Conservation (phyloP, 2,113 vertebrate genomes). For the Elgaria multicarinata region DNA sequence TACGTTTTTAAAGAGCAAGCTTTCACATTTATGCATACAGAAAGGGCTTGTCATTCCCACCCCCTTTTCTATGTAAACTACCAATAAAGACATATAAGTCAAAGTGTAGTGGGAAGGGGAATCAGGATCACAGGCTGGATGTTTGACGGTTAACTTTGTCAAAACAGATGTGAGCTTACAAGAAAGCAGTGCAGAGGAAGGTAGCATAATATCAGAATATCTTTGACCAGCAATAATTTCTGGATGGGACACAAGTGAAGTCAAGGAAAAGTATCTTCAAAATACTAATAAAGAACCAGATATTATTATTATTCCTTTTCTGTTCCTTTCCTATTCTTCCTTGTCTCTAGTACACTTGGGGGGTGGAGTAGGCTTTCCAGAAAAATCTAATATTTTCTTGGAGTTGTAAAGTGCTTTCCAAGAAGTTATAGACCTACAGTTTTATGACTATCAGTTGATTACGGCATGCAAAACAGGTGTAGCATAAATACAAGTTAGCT, state of each 20-base stretch:
- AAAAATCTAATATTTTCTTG: background rate
- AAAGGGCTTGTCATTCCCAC: background rate
- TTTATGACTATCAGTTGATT: background rate
- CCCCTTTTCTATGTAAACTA: background rate
- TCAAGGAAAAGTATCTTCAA: background rate
- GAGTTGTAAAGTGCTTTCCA: background rate
- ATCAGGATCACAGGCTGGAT: background rate
- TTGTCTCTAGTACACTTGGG: too few species aligned
- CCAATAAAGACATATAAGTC: background rate
- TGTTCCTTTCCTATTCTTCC: background rate
- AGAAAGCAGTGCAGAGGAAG: background rate
- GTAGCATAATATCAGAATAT: background rate
- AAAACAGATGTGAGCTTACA: background rate
- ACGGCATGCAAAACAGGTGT: background rate
- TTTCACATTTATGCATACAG: background rate
- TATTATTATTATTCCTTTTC: background rate
- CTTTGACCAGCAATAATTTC: background rate
- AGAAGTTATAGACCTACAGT: background rate
- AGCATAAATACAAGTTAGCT: background rate
- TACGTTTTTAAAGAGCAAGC: background rate
- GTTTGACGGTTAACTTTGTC: background rate
- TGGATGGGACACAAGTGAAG: background rate
- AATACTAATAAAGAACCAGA: background rate
- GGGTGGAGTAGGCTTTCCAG: background rate
- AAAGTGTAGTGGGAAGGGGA: background rate